Evolutionary conservation across 2,797 vertebrate genomes (phyloP), one percentile per base, ranked within the genome.

Genomic region (Tarsius wallacei): DNA sequence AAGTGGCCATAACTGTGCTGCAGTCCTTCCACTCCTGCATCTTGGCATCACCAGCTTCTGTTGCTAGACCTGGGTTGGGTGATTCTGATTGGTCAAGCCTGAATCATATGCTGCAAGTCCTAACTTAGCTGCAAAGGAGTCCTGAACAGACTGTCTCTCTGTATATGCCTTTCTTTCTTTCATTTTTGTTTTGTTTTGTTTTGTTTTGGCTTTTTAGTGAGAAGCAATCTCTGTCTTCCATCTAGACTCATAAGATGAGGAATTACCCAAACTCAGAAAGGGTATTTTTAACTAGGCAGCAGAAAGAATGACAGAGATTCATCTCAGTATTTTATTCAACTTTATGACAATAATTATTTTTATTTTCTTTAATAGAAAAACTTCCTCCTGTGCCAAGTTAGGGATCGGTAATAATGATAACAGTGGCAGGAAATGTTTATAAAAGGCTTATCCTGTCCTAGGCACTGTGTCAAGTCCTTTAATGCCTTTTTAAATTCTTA

Each of bases 281-380:
- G 16, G 17, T 24, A 36, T 63, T 82, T 64, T 93, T 81, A 90
- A 7, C 2, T 90, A 57, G 36, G 22, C 16, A 64, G 49, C n/a
- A 22, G 21, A 81, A 93, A 88, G 90, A 55, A 17, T 63, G 24
- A 36, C 16, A 83, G 78, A 64, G 9, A 2, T 31, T 55, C 49
- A 42, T 95, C 73, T 87, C 63, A 80, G 8, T 36, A 26, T 61
- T 87, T 90, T 77, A 36, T n/a, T 6, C 26, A 28, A 66, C 55
- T 59, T 70, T 59, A 47, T 21, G 21, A 59, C 28, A 73, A 33
- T 86, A 55, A 74, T 68, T 74, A 59, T 53, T 81, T 95, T 17
- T 78, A n/a, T 88, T 68, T 85, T 96, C 66, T 86, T 63, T 76
- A 71, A 74, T 61, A 68, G 33, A 91, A 85, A 36, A 42, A 42